These are phyloP conservation scores for Notodonta ziczac DNA, from an alignment of 2,888 invertebrate species.

Conservation along the genomic window DNA sequence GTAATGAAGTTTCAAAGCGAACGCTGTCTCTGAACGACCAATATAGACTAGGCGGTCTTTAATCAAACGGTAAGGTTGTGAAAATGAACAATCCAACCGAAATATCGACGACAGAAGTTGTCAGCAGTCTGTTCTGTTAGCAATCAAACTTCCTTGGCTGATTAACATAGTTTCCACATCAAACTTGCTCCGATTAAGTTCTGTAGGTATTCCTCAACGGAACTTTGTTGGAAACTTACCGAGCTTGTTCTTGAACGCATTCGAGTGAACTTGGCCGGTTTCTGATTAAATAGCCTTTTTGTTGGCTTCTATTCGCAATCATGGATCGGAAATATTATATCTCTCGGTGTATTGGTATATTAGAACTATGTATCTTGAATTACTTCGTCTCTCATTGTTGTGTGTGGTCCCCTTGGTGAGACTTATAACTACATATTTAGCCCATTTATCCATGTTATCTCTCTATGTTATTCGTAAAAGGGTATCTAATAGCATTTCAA, in stretches of 20 bases:
- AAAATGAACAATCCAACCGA: conserved; percentile 40
- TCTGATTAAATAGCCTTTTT: conserved; percentile 33
- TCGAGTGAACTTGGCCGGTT: conserved; percentile 26
- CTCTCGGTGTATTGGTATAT: too few relatives aligned
- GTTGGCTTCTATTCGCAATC: conserved; percentile 7
- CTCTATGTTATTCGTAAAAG: too few relatives aligned
- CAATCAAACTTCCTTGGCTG: conserved; percentile 47
- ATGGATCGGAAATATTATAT: neutral
- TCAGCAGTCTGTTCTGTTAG: conserved; percentile 36
- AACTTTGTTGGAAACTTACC: conserved; percentile 30
- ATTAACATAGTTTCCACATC: conserved; percentile 54
- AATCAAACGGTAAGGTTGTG: conserved; percentile 41
- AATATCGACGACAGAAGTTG: conserved; percentile 42
- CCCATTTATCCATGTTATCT: too few relatives aligned
- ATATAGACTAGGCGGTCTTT: conserved; percentile 16
- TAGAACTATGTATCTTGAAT: too few relatives aligned
- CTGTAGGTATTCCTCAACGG: conserved; percentile 39
- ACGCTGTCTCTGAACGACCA: neutral
- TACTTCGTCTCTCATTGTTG: too few relatives aligned
- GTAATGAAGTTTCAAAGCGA: neutral
- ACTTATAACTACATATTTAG: too few relatives aligned
- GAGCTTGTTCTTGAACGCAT: conserved; percentile 24
- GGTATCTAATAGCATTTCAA: too few relatives aligned
- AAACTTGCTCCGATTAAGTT: conserved; percentile 42
- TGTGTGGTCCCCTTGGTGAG: too few relatives aligned